phyloP scores from a whole-genome alignment of 2,113 vertebrate species.

The Furnarius figulus region DNA sequence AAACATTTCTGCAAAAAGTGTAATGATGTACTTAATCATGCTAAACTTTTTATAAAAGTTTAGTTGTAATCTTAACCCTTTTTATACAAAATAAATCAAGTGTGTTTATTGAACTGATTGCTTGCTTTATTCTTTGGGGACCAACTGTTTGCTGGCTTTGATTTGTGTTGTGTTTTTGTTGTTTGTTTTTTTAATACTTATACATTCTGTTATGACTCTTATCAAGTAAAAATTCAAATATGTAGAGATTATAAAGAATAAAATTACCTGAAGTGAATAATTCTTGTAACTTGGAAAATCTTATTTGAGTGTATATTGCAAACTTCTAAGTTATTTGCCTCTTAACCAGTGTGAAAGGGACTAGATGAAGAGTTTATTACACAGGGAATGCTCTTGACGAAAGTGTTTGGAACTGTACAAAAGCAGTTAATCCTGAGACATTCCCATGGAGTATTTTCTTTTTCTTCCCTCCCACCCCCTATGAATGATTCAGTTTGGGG shows the following conservation, averaged over 20 bases:
- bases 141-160: constrained; percentile 60
- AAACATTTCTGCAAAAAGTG: constrained; percentile 91
- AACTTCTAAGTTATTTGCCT: background rate
- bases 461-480: background rate
- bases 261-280: constrained; percentile 67
- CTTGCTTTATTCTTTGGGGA: constrained; percentile 76
- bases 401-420: background rate
- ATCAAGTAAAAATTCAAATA: constrained; percentile 50
- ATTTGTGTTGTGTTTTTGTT: constrained; percentile 45
- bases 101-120: constrained; percentile 86
- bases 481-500: background rate
- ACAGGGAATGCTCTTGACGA: background rate
- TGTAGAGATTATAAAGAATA: constrained; percentile 75
- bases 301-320: constrained; percentile 12
- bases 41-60: constrained; percentile 99
- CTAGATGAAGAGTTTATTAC: background rate
- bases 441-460: background rate
- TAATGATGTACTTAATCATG: constrained; percentile 99
- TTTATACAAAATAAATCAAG: constrained; percentile 99
- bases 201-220: constrained; percentile 18
- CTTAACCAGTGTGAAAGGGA: background rate
- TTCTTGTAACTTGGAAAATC: constrained; percentile 31
- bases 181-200: constrained; percentile 14
- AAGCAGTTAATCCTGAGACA: background rate
- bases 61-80: constrained; percentile 98